Evolutionary conservation across 2,113 vertebrate genomes (phyloP).

Genomic region (Heptranchias perlo): DNA sequence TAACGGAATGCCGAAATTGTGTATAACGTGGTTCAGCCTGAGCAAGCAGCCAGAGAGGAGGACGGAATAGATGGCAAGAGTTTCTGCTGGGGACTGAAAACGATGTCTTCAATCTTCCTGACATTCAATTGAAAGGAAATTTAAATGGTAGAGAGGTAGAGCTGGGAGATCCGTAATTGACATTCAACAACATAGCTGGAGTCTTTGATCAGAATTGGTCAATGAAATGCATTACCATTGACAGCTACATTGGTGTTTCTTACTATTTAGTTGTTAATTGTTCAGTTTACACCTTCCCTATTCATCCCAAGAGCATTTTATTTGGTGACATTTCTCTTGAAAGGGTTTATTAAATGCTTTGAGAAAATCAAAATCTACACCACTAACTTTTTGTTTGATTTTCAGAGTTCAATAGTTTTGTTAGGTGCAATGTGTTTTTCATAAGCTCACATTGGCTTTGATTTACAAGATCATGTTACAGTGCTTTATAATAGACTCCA

Average conservation of each 20-base stretch:
- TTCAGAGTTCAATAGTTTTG: constrained; percentile 25
- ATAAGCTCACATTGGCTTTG: neutral
- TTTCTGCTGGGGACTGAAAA: neutral
- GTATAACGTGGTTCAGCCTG: neutral
- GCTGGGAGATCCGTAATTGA: neutral
- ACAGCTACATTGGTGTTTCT: neutral
- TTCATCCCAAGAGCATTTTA: neutral
- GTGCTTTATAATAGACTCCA: neutral
- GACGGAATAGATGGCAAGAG: neutral
- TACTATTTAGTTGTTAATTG: neutral
- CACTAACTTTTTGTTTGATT: neutral
- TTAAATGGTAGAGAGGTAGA: neutral
- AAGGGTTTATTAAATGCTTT: neutral
- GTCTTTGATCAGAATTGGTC: neutral
- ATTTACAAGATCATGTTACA: neutral
- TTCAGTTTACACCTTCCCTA: neutral
- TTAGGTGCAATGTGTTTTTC: neutral
- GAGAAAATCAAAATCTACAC: neutral
- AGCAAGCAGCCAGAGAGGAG: neutral
- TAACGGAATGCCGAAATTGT: neutral
- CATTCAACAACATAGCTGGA: neutral
- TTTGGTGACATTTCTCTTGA: neutral
- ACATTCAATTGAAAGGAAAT: neutral
- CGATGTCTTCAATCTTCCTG: neutral
- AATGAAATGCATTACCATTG: neutral